phyloP scores from a whole-genome alignment of 2,113 vertebrate genomes.

The Dolichotis patagonum region DNA sequence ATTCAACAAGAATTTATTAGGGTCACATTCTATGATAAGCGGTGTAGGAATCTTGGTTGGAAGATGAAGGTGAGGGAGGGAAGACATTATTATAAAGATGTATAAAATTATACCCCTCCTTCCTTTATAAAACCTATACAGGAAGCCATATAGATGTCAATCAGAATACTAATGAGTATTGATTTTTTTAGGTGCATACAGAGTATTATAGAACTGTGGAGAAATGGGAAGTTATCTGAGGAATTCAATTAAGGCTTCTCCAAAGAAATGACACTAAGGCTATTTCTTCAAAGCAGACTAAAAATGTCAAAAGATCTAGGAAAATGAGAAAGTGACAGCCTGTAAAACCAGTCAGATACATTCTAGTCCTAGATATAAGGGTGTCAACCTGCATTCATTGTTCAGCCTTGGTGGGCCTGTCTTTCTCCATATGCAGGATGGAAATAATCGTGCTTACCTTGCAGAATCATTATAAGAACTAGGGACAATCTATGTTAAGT shows the following conservation, averaged over 20 bases:
- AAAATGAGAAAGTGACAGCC: not conserved
- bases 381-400: not conserved
- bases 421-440: slow-evolving; percentile 8
- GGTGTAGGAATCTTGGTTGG: not conserved
- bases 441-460: not conserved
- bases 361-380: not conserved
- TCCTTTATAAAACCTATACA: not conserved
- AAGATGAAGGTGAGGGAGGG: not conserved
- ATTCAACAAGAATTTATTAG: slow-evolving; percentile 58
- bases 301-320: not conserved
- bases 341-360: not conserved
- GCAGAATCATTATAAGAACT: not conserved
- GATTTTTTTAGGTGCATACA: not conserved
- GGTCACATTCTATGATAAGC: slow-evolving; percentile 26
- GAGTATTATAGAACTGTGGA: not conserved
- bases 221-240: not conserved
- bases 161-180: not conserved
- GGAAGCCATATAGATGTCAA: not conserved
- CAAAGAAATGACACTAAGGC: not conserved
- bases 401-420: not conserved
- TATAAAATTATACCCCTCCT: not conserved
- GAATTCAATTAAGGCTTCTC: not conserved
- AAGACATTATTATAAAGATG: not conserved
- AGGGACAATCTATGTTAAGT: not conserved
- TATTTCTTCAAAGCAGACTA: not conserved